phyloP scores from a whole-genome alignment of 37 sponge, comb jelly and placozoan genomes.

The Dysidea cf. avara region DNA sequence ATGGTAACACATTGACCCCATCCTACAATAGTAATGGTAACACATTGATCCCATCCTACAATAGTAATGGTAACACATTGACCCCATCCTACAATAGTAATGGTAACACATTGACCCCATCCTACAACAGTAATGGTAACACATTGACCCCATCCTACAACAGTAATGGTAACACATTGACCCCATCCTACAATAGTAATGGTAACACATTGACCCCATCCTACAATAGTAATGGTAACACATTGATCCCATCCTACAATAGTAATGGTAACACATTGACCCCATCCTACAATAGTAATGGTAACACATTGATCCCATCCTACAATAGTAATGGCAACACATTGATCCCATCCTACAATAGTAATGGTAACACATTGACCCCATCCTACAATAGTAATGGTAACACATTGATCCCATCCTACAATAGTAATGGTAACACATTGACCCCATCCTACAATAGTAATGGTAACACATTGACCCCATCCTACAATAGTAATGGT shows the following conservation, averaged over 20 bases:
- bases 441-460: conserved; percentile 10
- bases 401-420: conserved; percentile 48
- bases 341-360: conserved; percentile 10
- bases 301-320: conserved; percentile 47
- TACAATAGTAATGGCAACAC: conserved; percentile 12
- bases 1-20: conserved; percentile 47
- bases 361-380: conserved; percentile 45
- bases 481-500: too few species aligned
- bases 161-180: conserved; percentile 44
- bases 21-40: conserved; percentile 7
- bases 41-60: conserved; percentile 21
- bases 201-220: conserved; percentile 47
- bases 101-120: conserved; percentile 47
- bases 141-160: conserved; percentile 21
- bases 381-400: too few species aligned
- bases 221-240: conserved; percentile 13
- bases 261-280: conserved; percentile 45
- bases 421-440: conserved; percentile 14
- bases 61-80: conserved; percentile 33
- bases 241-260: conserved; percentile 13
- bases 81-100: background rate
- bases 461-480: conserved; percentile 47
- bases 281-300: too few species aligned
- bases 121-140: conserved; percentile 7
- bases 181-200: too few species aligned